Evolutionary conservation across 2,797 vertebrate species (phyloP).

Genomic region (Protosalanx chinensis): DNA sequence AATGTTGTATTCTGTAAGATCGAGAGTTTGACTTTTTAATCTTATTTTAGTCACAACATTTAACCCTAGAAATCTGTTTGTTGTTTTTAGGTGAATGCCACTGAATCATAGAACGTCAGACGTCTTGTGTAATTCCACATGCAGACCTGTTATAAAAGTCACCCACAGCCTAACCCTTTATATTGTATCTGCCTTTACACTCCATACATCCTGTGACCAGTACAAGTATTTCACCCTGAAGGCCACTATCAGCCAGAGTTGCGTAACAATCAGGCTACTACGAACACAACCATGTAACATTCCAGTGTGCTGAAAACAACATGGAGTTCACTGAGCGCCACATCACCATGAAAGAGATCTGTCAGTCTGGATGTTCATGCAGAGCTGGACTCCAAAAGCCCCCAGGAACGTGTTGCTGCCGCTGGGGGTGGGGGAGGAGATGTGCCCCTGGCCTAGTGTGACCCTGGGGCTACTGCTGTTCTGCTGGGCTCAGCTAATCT

Average conservation of each 20-base stretch:
- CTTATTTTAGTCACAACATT: too few relatives aligned
- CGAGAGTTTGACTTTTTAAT: too few relatives aligned
- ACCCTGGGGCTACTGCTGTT: slow-evolving; percentile 25
- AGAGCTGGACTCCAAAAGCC: slow-evolving; percentile 56
- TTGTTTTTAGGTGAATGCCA: too few relatives aligned
- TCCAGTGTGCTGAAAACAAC: slow-evolving; percentile 43
- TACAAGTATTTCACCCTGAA: too few relatives aligned
- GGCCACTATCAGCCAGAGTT: not conserved
- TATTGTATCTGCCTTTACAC: too few relatives aligned
- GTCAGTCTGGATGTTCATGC: slow-evolving; percentile 71
- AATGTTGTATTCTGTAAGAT: too few relatives aligned
- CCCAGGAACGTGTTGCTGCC: slow-evolving; percentile 45
- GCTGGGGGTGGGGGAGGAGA: slow-evolving; percentile 21
- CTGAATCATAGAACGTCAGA: not conserved
- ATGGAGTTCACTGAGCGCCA: slow-evolving; percentile 38
- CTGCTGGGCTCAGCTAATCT: slow-evolving; percentile 59
- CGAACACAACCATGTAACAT: not conserved
- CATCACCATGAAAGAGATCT: slow-evolving; percentile 61
- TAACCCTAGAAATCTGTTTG: too few relatives aligned
- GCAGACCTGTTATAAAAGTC: too few relatives aligned
- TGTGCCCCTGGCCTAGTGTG: not conserved
- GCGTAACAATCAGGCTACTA: not conserved
- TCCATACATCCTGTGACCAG: too few relatives aligned
- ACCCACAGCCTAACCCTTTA: too few relatives aligned
- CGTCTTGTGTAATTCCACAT: too few relatives aligned